Percentiles rank a stretch among this genome's conserved stretches.
These are phyloP conservation scores for Labeo rohita DNA, from an alignment of 2,113 vertebrate genomes.

Conservation along the genomic window DNA sequence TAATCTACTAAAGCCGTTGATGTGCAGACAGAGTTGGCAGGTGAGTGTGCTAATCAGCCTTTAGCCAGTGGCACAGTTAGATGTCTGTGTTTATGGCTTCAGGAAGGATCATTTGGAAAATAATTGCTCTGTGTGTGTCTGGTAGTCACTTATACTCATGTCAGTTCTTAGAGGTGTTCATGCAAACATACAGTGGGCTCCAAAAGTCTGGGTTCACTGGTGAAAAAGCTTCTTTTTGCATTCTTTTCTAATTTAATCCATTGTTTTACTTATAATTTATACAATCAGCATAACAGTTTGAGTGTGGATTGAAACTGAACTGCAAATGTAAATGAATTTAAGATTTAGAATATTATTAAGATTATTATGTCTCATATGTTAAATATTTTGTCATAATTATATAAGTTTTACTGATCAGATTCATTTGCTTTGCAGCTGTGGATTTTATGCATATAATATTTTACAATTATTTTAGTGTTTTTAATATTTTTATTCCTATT, in stretches of 20 bases:
- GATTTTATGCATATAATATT: not conserved
- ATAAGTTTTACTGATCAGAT: no score
- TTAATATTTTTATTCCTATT: not conserved
- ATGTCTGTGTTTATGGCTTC: conserved; percentile 2
- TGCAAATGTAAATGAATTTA: not conserved
- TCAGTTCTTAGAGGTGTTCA: not conserved
- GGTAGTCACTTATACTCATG: not conserved
- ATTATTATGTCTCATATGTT: not conserved
- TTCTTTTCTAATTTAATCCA: not conserved
- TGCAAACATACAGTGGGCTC: not conserved
- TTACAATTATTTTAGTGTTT: not conserved
- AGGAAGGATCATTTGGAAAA: not conserved
- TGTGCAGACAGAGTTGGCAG: conserved; percentile 42
- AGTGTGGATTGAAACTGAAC: not conserved
- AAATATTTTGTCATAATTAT: no score
- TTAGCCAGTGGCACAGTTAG: conserved; percentile 42
- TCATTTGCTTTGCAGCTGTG: not conserved
- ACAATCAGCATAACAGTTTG: not conserved
- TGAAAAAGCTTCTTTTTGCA: not conserved
- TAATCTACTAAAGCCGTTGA: conserved; percentile 53
- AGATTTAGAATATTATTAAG: no score
- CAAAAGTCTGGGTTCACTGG: not conserved
- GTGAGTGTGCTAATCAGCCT: conserved; percentile 51
- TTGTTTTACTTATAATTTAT: not conserved
- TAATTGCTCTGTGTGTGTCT: not conserved